A percentile compares a stretch with the other conserved stretches of the same genome.
Conservation (phyloP, 2,888 invertebrate species). For the Papilio gigon region DNA sequence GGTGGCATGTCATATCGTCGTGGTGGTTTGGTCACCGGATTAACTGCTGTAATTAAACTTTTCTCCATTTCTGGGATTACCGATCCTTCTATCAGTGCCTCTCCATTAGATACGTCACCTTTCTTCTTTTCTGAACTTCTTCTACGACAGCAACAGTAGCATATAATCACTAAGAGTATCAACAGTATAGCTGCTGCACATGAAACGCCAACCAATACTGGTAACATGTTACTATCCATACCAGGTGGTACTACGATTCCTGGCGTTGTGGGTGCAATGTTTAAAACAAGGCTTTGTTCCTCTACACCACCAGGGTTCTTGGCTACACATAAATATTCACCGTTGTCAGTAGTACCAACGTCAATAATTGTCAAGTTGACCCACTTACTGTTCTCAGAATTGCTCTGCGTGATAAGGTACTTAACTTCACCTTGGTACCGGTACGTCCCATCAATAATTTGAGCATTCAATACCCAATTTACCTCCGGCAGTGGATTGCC, state of each 20-base stretch:
- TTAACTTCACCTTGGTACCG: constrained; percentile 77
- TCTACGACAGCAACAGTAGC: constrained; percentile 82
- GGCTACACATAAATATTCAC: constrained; percentile 90
- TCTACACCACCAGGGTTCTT: constrained; percentile 91
- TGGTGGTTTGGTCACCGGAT: constrained; percentile 92
- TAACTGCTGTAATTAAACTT: constrained; percentile 90
- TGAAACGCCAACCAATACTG: constrained; percentile 80
- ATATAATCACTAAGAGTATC: constrained; percentile 78
- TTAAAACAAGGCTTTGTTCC: constrained; percentile 87
- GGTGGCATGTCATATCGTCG: constrained; percentile 88
- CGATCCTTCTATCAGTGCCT: constrained; percentile 88
- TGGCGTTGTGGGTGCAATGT: constrained; percentile 71
- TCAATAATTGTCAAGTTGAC: constrained; percentile 87
- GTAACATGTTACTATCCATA: constrained; percentile 81
- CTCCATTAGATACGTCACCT: constrained; percentile 83
- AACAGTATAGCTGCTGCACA: constrained; percentile 77
- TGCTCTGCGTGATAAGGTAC: constrained; percentile 69
- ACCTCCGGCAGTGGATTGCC: constrained; percentile 90
- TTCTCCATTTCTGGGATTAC: constrained; percentile 93
- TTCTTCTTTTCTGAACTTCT: constrained; percentile 83
- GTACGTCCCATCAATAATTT: constrained; percentile 81
- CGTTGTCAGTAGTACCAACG: constrained; percentile 84
- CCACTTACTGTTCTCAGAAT: constrained; percentile 79
- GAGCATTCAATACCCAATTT: constrained; percentile 87
- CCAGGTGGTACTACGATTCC: constrained; percentile 74